These are phyloP conservation scores for Poeciliopsis paucimaculata DNA, from an alignment of 2,797 vertebrate genomes.

Conservation along the genomic window DNA sequence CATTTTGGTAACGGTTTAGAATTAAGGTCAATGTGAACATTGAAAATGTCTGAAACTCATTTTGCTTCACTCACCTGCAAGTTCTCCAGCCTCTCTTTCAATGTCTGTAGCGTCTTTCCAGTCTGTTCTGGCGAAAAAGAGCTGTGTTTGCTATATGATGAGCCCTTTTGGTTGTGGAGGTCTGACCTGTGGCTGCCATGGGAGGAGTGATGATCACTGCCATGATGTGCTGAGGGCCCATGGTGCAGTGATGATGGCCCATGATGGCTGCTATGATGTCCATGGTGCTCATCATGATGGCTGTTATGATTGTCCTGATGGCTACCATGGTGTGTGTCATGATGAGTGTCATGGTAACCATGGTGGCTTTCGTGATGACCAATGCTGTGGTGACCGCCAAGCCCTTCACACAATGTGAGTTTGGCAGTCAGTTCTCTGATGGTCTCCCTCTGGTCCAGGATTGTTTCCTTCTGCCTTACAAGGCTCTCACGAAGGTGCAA, in stretches of 20 bases:
- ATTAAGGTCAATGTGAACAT: not conserved
- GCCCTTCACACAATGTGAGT: conserved; percentile 83
- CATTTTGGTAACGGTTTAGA: not conserved
- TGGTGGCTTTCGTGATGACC: conserved; percentile 58
- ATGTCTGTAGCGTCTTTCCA: conserved; percentile 81
- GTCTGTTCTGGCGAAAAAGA: conserved; percentile 80
- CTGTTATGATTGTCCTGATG: conserved; percentile 33
- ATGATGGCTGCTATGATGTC: conserved; percentile 37
- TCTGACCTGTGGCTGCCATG: conserved; percentile 69
- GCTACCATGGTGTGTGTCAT: conserved; percentile 13
- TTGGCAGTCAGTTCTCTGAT: conserved; percentile 86
- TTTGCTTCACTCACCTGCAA: conserved; percentile 76
- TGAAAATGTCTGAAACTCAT: fast-evolving
- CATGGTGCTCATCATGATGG: conserved; percentile 43
- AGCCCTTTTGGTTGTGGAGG: conserved; percentile 70
- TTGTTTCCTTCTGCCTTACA: conserved; percentile 86
- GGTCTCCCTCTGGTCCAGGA: conserved; percentile 86
- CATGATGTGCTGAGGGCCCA: conserved; percentile 54
- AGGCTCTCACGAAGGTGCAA: conserved; percentile 85
- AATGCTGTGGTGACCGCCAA: conserved; percentile 66
- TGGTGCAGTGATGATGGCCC: conserved; percentile 45
- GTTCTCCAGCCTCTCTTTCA: conserved; percentile 85
- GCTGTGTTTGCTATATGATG: conserved; percentile 62
- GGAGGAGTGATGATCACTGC: conserved; percentile 63
- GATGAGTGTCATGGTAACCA: conserved; percentile 43